A percentile compares a stretch with the other conserved stretches of the same genome.
phyloP scores from a whole-genome alignment of 23 tunicate species.

The Diplosoma virens region DNA sequence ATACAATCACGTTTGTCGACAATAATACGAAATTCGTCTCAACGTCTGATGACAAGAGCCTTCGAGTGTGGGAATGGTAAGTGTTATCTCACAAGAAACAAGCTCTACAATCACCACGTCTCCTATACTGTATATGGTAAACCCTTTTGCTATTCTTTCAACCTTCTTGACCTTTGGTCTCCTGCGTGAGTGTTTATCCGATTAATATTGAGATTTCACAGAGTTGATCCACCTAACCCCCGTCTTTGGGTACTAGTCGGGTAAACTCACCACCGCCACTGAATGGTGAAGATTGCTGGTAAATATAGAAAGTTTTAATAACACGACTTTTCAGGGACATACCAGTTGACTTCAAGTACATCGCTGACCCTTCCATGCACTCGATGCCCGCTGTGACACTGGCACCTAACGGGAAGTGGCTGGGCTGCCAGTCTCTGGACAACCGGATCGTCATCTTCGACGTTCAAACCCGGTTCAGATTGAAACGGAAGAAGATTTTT shows the following conservation, averaged over 20 bases:
- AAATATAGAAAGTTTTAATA: too few relatives aligned
- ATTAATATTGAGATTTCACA: too few relatives aligned
- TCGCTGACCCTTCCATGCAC: conserved; percentile 98
- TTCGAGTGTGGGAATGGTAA: conserved; percentile 99
- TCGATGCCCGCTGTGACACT: conserved; percentile 94
- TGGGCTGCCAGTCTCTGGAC: conserved; percentile 96
- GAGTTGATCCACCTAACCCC: too few relatives aligned
- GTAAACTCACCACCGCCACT: too few relatives aligned
- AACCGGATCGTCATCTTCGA: conserved; percentile 87
- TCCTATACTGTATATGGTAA: too few relatives aligned
- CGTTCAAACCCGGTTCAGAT: conserved; percentile 80
- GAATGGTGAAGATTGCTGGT: too few relatives aligned
- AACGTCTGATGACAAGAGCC: conserved; percentile 95
- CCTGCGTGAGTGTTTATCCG: too few relatives aligned
- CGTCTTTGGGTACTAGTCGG: too few relatives aligned
- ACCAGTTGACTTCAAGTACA: conserved; percentile 98
- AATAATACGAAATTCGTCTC: conserved; percentile 97
- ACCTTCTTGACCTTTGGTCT: too few relatives aligned
- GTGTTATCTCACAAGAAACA: too few relatives aligned
- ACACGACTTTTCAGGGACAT: conserved; percentile 91
- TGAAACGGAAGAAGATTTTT: conserved; percentile 86
- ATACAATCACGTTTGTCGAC: conserved; percentile 98
- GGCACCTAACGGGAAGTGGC: conserved; percentile 86
- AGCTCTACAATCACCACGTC: too few relatives aligned
- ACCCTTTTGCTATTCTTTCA: too few relatives aligned